Percentiles rank a stretch among this genome's conserved stretches.
These are phyloP conservation scores for Priocnemis perturbator DNA, from an alignment of 2,888 invertebrate species.

Conservation along the genomic window DNA sequence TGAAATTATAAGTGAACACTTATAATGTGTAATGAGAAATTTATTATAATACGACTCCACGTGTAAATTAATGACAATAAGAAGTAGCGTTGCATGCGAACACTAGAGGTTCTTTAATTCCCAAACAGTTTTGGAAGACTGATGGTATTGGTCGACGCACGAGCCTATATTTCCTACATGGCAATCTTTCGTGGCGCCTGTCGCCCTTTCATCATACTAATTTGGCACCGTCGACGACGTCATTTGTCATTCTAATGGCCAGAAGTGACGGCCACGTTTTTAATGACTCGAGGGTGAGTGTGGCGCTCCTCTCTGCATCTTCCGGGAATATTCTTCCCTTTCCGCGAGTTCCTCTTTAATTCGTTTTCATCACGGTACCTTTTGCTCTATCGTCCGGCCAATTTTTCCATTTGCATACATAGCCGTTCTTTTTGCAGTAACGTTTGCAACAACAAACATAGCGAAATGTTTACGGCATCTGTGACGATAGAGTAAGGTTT, in stretches of 20 bases:
- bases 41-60: too few relatives aligned
- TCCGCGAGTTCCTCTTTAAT: conserved; percentile 62
- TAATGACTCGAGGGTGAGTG: conserved; percentile 58
- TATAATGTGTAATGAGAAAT: too few relatives aligned
- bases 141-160: too few relatives aligned
- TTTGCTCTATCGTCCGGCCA: conserved; percentile 61
- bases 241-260: conserved; percentile 73
- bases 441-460: too few relatives aligned
- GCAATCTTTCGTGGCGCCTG: conserved; percentile 7
- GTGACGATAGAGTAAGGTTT: conserved; percentile 32
- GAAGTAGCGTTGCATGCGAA: too few relatives aligned
- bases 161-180: too few relatives aligned
- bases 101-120: too few relatives aligned
- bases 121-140: too few relatives aligned
- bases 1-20: too few relatives aligned
- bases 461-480: conserved; percentile 10
- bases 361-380: conserved; percentile 64
- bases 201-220: conserved; percentile 68
- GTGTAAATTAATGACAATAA: too few relatives aligned
- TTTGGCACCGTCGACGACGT: conserved; percentile 72
- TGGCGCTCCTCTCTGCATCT: conserved; percentile 19
- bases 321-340: conserved; percentile 25
- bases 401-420: conserved; percentile 30
- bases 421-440: conserved; percentile 31
- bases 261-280: conserved; percentile 63